Percentiles rank a stretch among this genome's conserved stretches.
These are phyloP conservation scores for Coranthus polyacanthus DNA, from an alignment of 2,797 vertebrate species.

Conservation along the genomic window DNA sequence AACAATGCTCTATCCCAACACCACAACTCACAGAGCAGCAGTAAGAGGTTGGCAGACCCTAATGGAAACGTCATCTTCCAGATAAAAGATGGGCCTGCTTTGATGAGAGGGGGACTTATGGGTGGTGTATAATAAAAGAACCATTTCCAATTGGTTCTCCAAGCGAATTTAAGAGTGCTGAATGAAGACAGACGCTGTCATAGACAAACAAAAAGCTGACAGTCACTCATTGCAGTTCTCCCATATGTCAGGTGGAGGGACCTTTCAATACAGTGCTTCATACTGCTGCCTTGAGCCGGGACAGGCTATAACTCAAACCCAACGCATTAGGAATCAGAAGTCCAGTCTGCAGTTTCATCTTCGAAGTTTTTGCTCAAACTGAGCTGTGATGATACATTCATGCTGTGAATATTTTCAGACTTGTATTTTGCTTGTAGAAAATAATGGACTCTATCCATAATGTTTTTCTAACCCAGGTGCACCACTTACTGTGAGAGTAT, in stretches of 20 bases:
- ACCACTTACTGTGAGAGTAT: conserved; percentile 36
- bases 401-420: conserved; percentile 57
- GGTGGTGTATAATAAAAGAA: conserved; percentile 79
- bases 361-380: conserved; percentile 44
- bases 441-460: conserved; percentile 32
- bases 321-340: conserved; percentile 53
- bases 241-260: conserved; percentile 67
- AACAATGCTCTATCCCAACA: conserved; percentile 72
- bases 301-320: conserved; percentile 43
- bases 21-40: conserved; percentile 82
- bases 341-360: conserved; percentile 45
- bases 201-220: conserved; percentile 71
- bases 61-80: conserved; percentile 85
- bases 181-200: conserved; percentile 80
- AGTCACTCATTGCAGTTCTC: conserved; percentile 64
- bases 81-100: conserved; percentile 78
- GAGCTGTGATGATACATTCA: conserved; percentile 30
- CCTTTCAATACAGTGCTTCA: conserved; percentile 53
- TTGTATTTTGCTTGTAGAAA: conserved; percentile 47
- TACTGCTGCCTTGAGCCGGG: conserved; percentile 47
- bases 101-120: conserved; percentile 80
- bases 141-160: conserved; percentile 77
- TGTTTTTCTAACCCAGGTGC: conserved; percentile 45
- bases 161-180: conserved; percentile 75
- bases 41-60: conserved; percentile 81